Base-by-base conservation (phyloP, 1,140 invertebrate genomes). In the Proctacanthus coquilletti region DNA sequence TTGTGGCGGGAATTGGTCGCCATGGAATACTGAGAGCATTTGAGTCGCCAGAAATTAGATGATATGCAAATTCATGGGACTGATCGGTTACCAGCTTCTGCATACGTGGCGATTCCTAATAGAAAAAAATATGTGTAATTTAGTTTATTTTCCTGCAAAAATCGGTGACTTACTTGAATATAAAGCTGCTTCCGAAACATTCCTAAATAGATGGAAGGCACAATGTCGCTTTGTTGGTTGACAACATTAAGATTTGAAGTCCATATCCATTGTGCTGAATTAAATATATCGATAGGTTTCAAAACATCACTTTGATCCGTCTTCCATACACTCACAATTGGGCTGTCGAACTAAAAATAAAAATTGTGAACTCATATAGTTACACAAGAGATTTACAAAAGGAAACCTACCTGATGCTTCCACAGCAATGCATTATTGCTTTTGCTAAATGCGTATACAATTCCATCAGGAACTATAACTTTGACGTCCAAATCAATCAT, bases 261-360 rank as follows among this genome's bases (percentile, higher is more conserved):
- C 43, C 53, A 62, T 2, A 63, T 44, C 44, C 62, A 68, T 30
- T 66, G 62, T 19, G 68, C 60, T 27, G 62, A 62, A 40, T 70
- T 68, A 47, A 89, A 86, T 32, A 93, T 65, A 66, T 91, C 79
- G 20, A 95, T 63, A 42, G 66, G 52, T 42, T 76, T 62, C 14
- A 93, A 48, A 29, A 70, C 52, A 5, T 71, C 71, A 15, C 61
- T 50, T 11, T 64, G 58, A 46, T 73, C 66, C 33, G 84, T 66
- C 20, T 74, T 64, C 87, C 87, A 93, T 36, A 83, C 77, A 49
- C 76, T 75, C 0, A 86, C 83, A 43, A 95, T 79, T 1, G 89
- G 87, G 31, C 77, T 73, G 40, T 77, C 66, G 50, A 92, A 80
- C 77, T 86, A 52, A 21, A 65, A 57, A 45, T 35, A 36, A 34